These are phyloP conservation scores for Ichneumoninae sp. DNA, from an alignment of 2,888 invertebrate genomes.

Conservation along the genomic window DNA sequence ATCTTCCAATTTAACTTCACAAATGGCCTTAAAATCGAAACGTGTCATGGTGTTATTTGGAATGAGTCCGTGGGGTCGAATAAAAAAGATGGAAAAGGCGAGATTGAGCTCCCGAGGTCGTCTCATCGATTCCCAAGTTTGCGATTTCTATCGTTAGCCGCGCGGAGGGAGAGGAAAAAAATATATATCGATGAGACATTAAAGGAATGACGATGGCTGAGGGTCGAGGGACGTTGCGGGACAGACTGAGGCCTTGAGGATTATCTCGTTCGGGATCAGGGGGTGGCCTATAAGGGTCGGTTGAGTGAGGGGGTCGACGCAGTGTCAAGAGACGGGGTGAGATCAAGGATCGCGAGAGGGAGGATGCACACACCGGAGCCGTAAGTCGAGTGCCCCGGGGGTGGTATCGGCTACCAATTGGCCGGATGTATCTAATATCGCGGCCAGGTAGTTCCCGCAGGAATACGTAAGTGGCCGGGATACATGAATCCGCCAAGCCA, in stretches of 20 bases:
- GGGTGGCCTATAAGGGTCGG: slow-evolving; percentile 36
- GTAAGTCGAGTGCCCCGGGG: slow-evolving; percentile 45
- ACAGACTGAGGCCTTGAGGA: slow-evolving; percentile 24
- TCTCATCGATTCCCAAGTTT: slow-evolving; percentile 49
- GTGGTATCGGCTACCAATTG: slow-evolving; percentile 55
- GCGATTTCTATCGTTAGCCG: slow-evolving; percentile 44
- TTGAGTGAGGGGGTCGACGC: slow-evolving; percentile 26
- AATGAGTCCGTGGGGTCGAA: not conserved
- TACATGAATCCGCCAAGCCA: slow-evolving; percentile 15
- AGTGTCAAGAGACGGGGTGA: slow-evolving; percentile 7
- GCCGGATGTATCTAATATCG: slow-evolving; percentile 58
- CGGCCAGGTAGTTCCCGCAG: slow-evolving; percentile 18
- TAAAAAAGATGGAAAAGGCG: not conserved
- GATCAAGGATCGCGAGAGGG: not conserved
- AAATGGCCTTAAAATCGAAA: not conserved
- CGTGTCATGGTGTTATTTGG: not conserved
- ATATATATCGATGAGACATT: slow-evolving; percentile 51
- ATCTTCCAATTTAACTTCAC: too few species aligned
- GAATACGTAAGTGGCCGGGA: slow-evolving; percentile 46
- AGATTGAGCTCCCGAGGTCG: slow-evolving; percentile 16
- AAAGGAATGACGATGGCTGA: slow-evolving; percentile 34
- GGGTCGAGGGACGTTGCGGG: not conserved
- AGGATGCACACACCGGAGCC: slow-evolving; percentile 31
- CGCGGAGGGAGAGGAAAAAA: slow-evolving; percentile 20
- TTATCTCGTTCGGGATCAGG: slow-evolving; percentile 42